These are phyloP conservation scores for Drosophila lacertosa DNA, from an alignment of 1,140 invertebrate species.

Conservation along the genomic window DNA sequence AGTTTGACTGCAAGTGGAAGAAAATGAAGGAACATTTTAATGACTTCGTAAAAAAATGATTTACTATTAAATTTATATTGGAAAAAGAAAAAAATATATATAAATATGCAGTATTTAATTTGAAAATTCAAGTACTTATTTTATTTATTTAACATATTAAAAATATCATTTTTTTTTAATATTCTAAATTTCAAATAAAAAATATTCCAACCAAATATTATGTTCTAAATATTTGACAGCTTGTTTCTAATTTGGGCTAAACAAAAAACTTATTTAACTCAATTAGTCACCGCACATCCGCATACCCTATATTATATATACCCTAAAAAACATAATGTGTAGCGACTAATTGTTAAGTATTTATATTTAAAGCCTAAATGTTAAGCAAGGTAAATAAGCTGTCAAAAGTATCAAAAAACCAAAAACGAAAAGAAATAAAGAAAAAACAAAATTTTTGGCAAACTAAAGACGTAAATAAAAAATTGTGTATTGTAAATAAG, in stretches of 20 bases:
- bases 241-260: too few relatives aligned
- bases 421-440: neutral
- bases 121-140: too few relatives aligned
- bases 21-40: slow-evolving; percentile 4
- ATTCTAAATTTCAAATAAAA: too few relatives aligned
- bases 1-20: slow-evolving; percentile 29
- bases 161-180: too few relatives aligned
- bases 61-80: too few relatives aligned
- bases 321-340: neutral
- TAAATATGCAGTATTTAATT: too few relatives aligned
- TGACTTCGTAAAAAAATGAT: too few relatives aligned
- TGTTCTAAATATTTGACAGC: neutral
- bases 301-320: neutral
- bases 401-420: slow-evolving; percentile 32
- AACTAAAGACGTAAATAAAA: slow-evolving; percentile 52
- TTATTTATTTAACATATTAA: too few relatives aligned
- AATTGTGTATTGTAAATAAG: slow-evolving; percentile 39
- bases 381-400: slow-evolving; percentile 52
- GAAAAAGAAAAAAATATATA: neutral
- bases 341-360: slow-evolving; percentile 12
- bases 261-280: neutral
- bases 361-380: slow-evolving; percentile 33
- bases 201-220: too few relatives aligned
- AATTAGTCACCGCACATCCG: slow-evolving; percentile 10
- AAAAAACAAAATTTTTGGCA: slow-evolving; percentile 17